A percentile compares a stretch with the other conserved stretches of the same genome.
Conservation (phyloP, 2,888 invertebrate species). For the Nemoura dubitans region DNA sequence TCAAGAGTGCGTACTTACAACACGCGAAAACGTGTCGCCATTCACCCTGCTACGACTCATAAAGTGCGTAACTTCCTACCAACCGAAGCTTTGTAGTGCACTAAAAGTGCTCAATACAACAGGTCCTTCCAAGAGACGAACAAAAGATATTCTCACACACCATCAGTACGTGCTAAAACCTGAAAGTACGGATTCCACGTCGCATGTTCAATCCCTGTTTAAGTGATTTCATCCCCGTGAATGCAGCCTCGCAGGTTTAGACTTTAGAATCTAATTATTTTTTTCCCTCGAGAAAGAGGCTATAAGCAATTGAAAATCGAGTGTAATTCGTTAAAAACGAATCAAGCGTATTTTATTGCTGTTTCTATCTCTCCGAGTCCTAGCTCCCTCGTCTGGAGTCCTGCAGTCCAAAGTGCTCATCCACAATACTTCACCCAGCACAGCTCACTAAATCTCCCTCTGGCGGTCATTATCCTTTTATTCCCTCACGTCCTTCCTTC, state of each 20-base stretch:
- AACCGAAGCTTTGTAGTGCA: background rate
- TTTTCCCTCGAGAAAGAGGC: background rate
- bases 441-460: slow-evolving; percentile 36
- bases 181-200: background rate
- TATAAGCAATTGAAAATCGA: background rate
- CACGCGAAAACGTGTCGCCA: background rate
- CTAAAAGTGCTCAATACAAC: background rate
- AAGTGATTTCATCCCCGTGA: background rate
- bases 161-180: background rate
- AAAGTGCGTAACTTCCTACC: background rate
- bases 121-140: background rate
- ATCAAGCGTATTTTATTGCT: background rate
- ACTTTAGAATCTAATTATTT: background rate
- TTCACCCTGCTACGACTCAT: background rate
- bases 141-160: background rate
- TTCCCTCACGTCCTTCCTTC: slow-evolving; percentile 36
- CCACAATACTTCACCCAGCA: background rate
- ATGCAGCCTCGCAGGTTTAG: background rate
- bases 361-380: background rate
- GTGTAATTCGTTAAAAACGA: background rate
- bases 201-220: background rate
- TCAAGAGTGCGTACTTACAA: background rate
- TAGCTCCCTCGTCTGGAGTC: background rate
- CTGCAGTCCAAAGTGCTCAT: background rate
- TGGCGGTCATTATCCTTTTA: slow-evolving; percentile 38